Conservation (phyloP, 2,797 vertebrate genomes). For the Apogon hyalosoma region DNA sequence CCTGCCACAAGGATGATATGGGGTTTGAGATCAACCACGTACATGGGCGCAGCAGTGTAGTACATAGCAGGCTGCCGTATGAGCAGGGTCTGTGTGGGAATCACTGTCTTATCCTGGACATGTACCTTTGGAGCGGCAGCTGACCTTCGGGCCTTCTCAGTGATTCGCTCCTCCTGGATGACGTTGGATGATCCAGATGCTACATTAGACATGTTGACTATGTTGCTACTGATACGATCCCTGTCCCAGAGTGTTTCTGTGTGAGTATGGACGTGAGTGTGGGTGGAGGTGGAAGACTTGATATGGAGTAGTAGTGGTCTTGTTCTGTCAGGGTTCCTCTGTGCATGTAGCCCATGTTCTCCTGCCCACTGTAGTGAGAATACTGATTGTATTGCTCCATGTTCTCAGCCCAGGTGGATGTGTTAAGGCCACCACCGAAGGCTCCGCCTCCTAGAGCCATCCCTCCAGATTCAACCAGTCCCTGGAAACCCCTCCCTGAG, state of each 20-base stretch:
- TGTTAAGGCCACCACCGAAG: background rate
- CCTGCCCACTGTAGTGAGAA: background rate
- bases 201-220: slow-evolving; percentile 60
- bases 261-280: slow-evolving; percentile 68
- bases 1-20: slow-evolving; percentile 78
- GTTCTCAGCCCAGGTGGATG: slow-evolving; percentile 22
- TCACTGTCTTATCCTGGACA: slow-evolving; percentile 66
- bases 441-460: slow-evolving; percentile 8
- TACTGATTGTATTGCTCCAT: slow-evolving; percentile 24
- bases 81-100: slow-evolving; percentile 75
- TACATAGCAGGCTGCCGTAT: slow-evolving; percentile 84
- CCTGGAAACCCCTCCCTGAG: background rate
- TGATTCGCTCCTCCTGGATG: slow-evolving; percentile 51
- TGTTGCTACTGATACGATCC: slow-evolving; percentile 48
- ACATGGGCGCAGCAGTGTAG: slow-evolving; percentile 78
- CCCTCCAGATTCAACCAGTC: background rate
- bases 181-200: slow-evolving; percentile 57
- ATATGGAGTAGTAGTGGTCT: slow-evolving; percentile 14
- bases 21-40: slow-evolving; percentile 83
- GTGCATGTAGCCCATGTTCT: slow-evolving; percentile 3
- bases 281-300: slow-evolving; percentile 38
- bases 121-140: slow-evolving; percentile 48
- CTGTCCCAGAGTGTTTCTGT: slow-evolving; percentile 63
- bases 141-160: slow-evolving; percentile 37
- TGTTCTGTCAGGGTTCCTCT: slow-evolving; percentile 32